Evolutionary conservation across 2,797 vertebrate genomes (phyloP), one percentile per base, ranked within the genome.

Genomic region (Glossophaga mutica): DNA sequence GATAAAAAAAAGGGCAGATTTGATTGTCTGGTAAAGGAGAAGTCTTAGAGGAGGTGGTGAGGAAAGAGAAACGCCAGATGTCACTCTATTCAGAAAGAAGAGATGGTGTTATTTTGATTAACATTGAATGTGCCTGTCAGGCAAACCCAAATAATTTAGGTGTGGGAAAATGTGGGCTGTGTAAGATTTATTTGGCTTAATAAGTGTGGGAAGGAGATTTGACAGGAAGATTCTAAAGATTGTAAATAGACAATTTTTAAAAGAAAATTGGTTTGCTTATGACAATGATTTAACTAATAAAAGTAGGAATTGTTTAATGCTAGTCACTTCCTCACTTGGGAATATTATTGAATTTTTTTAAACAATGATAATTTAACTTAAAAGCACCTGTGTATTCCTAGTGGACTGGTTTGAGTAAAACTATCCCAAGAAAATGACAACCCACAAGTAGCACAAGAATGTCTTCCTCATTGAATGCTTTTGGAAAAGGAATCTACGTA

Each of bases 131-230:
- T 95, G 96, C 95, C 96, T 97, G 88, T 87, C 94, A 98, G 95
- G 62, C 97, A 98, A 98, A 97, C 96, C 90, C 96, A 98, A 98
- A 98, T 98, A 97, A 98, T 98, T 98, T 98, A 98, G 96, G 97
- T 98, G 93, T 96, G 95, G 96, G 84, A 70, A 29, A 90, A 76
- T 91, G 57, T 83, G 86, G 82, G 94, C 94, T 93, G 70, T 93
- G 93, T 91, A 97, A 89, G 94, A 97, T 98, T 98, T 93, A 96
- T 97, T 98, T 98, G 96, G 94, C 97, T 98, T 98, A 96, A 95
- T 98, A 98, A 98, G 96, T 97, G 97, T 77, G 96, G 96, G 96
- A 97, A 97, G 10, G 3, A 42, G 70, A 90, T 85, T 96, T 94
- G 77, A 81, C 92, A 96, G 59, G 78, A 96, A 97, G 95, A 97